phyloP scores from a whole-genome alignment of 2,888 invertebrate genomes.

The Brachypalpus laphriformis region DNA sequence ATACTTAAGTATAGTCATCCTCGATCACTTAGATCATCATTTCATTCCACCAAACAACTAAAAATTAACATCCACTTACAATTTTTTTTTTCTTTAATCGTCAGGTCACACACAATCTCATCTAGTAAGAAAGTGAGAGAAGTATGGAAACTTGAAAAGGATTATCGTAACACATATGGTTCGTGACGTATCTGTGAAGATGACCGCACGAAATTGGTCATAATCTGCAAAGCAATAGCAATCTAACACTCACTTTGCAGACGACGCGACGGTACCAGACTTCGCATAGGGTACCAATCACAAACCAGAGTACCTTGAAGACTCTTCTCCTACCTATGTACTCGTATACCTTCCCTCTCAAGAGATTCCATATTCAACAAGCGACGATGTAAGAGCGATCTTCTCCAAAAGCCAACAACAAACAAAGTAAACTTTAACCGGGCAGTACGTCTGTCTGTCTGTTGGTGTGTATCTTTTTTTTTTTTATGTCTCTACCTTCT shows the following conservation, averaged over 20 bases:
- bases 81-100: conserved; percentile 26
- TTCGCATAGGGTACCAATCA: neutral
- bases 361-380: conserved; percentile 27
- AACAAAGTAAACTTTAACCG: conserved; percentile 8
- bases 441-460: conserved; percentile 35
- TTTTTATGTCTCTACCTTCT: conserved; percentile 11
- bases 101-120: neutral
- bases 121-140: neutral
- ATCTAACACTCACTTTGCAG: conserved; percentile 44
- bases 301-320: conserved; percentile 57
- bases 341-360: conserved; percentile 10
- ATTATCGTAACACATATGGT: conserved; percentile 12
- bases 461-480: neutral
- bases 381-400: conserved; percentile 48
- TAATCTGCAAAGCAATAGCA: conserved; percentile 34
- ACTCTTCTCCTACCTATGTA: conserved; percentile 1
- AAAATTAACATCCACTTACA: conserved; percentile 35
- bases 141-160: neutral
- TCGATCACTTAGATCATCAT: conserved; percentile 35
- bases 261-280: no score
- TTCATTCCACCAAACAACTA: neutral
- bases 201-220: conserved; percentile 9
- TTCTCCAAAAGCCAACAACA: conserved; percentile 29
- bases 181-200: conserved; percentile 21
- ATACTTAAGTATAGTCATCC: neutral